Percentiles rank a stretch among this genome's conserved stretches.
phyloP scores from a whole-genome alignment of 2,113 vertebrate genomes.

The Otocyon megalotis region DNA sequence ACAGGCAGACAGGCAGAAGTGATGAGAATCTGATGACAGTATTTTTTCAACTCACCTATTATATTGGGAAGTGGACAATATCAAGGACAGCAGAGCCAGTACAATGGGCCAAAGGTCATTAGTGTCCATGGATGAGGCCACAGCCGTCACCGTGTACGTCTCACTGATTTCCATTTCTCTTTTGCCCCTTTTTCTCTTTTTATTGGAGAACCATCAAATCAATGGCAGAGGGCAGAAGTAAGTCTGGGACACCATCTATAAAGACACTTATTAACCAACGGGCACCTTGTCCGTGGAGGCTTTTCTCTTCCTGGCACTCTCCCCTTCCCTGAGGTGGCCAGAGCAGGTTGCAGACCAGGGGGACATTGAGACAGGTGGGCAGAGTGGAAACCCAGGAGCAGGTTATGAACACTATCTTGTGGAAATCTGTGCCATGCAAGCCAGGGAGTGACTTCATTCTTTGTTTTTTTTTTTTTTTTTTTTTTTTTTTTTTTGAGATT shows the following conservation, averaged over 20 bases:
- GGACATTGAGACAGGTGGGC: background rate
- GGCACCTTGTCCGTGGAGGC: background rate
- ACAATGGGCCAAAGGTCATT: background rate
- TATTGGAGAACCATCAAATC: background rate
- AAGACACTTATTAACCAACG: background rate
- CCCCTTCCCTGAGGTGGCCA: background rate
- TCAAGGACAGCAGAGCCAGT: background rate
- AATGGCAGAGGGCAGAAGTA: too few species aligned
- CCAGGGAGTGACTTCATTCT: background rate
- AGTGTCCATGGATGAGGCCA: accelerated
- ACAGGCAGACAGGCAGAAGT: background rate
- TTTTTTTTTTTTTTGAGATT: too few species aligned
- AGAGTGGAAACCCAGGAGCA: background rate
- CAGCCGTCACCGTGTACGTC: accelerated
- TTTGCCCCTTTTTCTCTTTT: background rate
- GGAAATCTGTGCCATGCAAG: background rate
- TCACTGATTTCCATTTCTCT: background rate
- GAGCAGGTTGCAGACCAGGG: background rate
- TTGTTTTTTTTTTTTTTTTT: too few species aligned
- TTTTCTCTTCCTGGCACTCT: background rate
- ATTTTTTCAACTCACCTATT: background rate
- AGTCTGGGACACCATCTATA: background rate
- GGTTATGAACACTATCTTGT: background rate
- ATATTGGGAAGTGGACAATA: too few species aligned
- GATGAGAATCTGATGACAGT: background rate